These are phyloP conservation scores for Hippolais icterina DNA, from an alignment of 2,113 vertebrate genomes.

Conservation along the genomic window DNA sequence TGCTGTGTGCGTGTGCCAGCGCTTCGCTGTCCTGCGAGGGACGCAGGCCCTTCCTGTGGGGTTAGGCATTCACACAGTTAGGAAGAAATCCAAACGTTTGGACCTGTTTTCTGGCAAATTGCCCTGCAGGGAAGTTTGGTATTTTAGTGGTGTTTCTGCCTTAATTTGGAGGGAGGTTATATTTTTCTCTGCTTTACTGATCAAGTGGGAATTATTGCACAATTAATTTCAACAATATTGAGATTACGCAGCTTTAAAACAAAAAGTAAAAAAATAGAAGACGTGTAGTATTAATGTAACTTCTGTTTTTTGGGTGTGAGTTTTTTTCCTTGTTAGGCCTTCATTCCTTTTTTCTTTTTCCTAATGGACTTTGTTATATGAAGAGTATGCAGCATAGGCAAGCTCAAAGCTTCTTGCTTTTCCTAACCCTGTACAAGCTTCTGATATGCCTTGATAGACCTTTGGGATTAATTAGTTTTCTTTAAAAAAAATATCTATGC, in stretches of 20 bases:
- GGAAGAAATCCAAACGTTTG: background rate
- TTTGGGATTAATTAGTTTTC: constrained; percentile 36
- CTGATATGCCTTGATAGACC: background rate
- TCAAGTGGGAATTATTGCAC: background rate
- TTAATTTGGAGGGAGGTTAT: background rate
- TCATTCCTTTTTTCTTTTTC: background rate
- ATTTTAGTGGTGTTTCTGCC: background rate
- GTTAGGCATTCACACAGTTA: fast-evolving
- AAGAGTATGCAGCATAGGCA: background rate
- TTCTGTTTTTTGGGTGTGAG: background rate
- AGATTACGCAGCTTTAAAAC: background rate
- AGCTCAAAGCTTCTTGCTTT: background rate
- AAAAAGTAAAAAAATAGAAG: background rate
- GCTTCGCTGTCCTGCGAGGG: fast-evolving
- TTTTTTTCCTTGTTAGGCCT: background rate
- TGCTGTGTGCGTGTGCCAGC: fast-evolving
- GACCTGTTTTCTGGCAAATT: background rate
- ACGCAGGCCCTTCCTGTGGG: background rate
- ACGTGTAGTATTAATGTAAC: background rate
- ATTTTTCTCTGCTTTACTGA: background rate
- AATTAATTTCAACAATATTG: background rate
- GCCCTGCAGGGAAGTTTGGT: background rate
- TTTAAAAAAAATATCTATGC: background rate
- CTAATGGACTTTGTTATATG: background rate
- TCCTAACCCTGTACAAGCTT: background rate